Percentiles rank a stretch among this genome's conserved stretches.
Conservation (phyloP, 2,113 vertebrate genomes). For the Callospermophilus lateralis region DNA sequence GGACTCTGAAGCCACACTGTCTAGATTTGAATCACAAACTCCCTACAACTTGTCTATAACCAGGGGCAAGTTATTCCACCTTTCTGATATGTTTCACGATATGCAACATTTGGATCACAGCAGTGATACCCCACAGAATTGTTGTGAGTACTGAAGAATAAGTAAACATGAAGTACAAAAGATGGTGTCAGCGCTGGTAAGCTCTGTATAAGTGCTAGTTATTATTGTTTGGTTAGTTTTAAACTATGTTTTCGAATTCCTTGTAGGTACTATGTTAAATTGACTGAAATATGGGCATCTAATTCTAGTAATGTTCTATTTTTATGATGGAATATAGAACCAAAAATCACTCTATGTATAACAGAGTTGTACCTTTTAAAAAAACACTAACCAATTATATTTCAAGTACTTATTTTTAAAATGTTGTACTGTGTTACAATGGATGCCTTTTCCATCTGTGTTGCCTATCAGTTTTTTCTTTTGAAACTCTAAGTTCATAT, state of each 20-base stretch:
- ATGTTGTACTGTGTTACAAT: neutral
- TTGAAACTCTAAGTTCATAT: neutral
- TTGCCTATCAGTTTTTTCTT: neutral
- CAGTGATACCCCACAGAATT: neutral
- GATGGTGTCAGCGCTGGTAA: neutral
- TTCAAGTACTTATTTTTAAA: neutral
- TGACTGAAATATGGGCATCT: constrained; percentile 11
- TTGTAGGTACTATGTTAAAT: neutral
- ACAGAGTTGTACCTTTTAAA: neutral
- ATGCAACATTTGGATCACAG: neutral
- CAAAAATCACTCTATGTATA: neutral
- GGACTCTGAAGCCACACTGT: neutral
- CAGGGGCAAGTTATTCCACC: neutral
- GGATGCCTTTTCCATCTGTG: constrained; percentile 27
- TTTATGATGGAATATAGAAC: neutral
- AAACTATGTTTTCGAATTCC: neutral
- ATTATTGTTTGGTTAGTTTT: neutral
- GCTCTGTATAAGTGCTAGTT: neutral
- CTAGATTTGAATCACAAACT: neutral
- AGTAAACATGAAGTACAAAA: neutral
- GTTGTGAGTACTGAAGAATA: neutral
- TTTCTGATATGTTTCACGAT: neutral
- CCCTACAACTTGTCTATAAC: neutral
- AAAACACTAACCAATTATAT: neutral
- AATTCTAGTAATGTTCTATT: constrained; percentile 16